A percentile compares a stretch with the other conserved stretches of the same genome.
Evolutionary conservation across 2,797 vertebrate genomes (phyloP).

Genomic region (Odontamblyopus rebecca): DNA sequence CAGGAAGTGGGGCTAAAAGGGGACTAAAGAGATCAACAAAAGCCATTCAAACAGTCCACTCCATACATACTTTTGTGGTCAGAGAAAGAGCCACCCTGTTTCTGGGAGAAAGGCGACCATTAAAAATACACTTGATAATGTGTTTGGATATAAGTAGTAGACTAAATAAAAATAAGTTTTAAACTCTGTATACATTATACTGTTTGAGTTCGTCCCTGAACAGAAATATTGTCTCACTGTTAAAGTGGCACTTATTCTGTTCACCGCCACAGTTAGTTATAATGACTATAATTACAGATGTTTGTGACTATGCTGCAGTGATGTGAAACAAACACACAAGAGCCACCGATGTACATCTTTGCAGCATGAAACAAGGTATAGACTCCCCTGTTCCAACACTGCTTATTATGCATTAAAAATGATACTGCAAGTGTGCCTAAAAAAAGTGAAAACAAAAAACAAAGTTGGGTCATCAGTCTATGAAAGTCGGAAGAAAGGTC

Average conservation of each 20-base stretch:
- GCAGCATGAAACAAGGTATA: background rate
- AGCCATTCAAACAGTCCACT: slow-evolving; percentile 54
- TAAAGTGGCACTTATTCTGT: background rate
- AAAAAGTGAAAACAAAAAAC: background rate
- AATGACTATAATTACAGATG: slow-evolving; percentile 8
- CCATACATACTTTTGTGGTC: slow-evolving; percentile 39
- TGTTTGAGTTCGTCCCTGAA: too few species aligned
- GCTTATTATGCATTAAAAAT: background rate
- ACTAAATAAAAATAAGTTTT: background rate
- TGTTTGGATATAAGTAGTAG: background rate
- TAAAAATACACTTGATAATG: slow-evolving; percentile 13
- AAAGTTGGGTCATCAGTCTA: slow-evolving; percentile 15
- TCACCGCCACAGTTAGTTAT: background rate
- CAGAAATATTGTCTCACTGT: background rate
- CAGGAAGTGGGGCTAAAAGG: slow-evolving; percentile 59
- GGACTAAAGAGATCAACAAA: slow-evolving; percentile 66
- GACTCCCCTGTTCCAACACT: background rate
- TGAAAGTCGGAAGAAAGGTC: slow-evolving; percentile 47
- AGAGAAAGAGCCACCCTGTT: slow-evolving; percentile 27
- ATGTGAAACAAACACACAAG: background rate
- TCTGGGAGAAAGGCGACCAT: slow-evolving; percentile 3
- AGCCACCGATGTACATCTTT: background rate
- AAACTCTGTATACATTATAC: background rate
- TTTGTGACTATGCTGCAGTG: background rate
- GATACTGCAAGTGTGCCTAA: background rate